Conservation (phyloP, 2,888 invertebrate species). For the Eristalinus sepulchralis region DNA sequence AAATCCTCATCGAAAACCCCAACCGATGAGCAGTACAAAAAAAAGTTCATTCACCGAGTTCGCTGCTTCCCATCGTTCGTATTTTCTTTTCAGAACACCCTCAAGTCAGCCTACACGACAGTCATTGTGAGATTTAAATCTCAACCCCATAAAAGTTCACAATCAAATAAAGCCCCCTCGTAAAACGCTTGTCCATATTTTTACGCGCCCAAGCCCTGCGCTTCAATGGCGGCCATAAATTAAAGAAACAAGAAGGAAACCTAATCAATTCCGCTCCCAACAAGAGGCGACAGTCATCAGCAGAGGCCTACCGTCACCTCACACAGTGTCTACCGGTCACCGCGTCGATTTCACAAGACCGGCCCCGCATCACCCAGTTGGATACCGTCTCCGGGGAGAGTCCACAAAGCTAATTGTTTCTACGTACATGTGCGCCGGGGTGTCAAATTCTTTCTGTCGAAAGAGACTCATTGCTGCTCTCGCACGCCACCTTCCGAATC, state of each 20-base stretch:
- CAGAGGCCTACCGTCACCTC: background rate
- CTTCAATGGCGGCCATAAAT: background rate
- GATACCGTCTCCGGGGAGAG: slow-evolving; percentile 16
- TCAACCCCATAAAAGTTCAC: slow-evolving; percentile 1
- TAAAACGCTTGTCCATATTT: slow-evolving; percentile 6
- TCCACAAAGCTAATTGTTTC: slow-evolving; percentile 31
- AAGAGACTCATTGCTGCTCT: background rate
- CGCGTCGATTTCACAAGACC: slow-evolving; percentile 50
- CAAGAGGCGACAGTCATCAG: background rate
- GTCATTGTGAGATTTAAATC: background rate
- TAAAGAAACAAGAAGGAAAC: background rate
- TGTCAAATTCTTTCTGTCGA: slow-evolving; percentile 31
- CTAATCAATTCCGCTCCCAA: background rate
- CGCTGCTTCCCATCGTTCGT: background rate
- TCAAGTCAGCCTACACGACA: background rate
- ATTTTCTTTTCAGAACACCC: background rate
- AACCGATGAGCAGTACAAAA: background rate
- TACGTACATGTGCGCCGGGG: slow-evolving; percentile 5
- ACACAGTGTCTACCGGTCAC: background rate
- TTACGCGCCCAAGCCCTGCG: slow-evolving; percentile 3
- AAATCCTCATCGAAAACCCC: too few relatives aligned
- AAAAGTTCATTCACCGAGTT: background rate
- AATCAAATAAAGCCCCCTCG: background rate
- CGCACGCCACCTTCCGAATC: background rate
- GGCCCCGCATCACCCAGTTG: background rate